Base-by-base conservation (phyloP, 53 echinoderm and acorn worm species). In the Holothuria scabra region DNA sequence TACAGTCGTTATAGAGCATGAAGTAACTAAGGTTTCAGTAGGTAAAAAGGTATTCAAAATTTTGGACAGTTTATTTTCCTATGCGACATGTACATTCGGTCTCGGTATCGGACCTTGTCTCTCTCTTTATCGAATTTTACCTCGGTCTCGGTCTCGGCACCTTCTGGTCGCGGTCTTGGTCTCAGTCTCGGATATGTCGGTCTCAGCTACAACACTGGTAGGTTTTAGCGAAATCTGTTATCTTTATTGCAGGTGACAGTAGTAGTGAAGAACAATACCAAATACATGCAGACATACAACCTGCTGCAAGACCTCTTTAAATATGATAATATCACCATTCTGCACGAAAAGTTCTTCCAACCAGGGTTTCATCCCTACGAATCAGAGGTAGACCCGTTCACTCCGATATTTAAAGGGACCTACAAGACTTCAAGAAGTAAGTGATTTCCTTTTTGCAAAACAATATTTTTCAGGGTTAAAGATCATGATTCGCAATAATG, bases 401-500 rank as follows among this genome's bases (percentile, higher is more conserved):
- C 83, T 0, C 79, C 85, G 19, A 92, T 95, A 52, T 69, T 95
- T 74, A 69, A 48, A 20, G 79, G 86, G 11, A 93, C 93, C 31
- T 87, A 88, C 76, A 63, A 67, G 57, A 90, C 90, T 6, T 84
- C 93, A 6, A 60, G 95, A 66, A 95, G 95, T 95, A 80, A 87
- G 92, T 76, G 4, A 33, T 44, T 72, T 22, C 25, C n/a, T 72
- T 14, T 76, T 56, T 0, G 52, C 18, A 52, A 24, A 24, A 22
- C 5, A 4, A 2, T 61, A 8, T 61, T 24, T n/a, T 13, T 61
- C 62, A 61, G 62, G 23, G 26, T 3, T 61, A 6, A 28, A 13
- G 62, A n/a, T 19, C 4, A 61, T 13, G 11, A 61, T 61, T 61
- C 16, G 6, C 62, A 2, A n/a, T 19, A 61, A 61, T 19, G 41